These are phyloP conservation scores for Galerucella calmariensis DNA, from an alignment of 2,888 invertebrate species.

Conservation along the genomic window DNA sequence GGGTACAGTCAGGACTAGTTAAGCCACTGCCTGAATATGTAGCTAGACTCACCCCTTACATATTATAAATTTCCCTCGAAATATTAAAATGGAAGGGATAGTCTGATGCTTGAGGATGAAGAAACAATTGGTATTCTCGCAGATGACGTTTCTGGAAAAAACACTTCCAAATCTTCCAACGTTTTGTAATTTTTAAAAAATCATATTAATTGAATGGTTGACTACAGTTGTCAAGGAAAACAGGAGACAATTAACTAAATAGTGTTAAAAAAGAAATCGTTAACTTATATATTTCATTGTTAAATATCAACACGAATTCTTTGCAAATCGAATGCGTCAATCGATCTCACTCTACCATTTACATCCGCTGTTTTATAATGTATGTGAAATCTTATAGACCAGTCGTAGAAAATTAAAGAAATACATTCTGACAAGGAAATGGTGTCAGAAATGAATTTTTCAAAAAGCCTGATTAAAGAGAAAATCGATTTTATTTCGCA, in stretches of 20 bases:
- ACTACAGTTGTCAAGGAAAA: neutral
- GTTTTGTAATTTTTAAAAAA: neutral
- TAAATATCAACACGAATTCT: slow-evolving; percentile 28
- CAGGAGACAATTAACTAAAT: neutral
- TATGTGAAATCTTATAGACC: slow-evolving; percentile 22
- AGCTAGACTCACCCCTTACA: no score
- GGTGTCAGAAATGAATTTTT: neutral
- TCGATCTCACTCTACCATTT: slow-evolving; percentile 32
- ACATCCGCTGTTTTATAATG: slow-evolving; percentile 23
- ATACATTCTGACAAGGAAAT: neutral
- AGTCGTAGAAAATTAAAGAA: neutral
- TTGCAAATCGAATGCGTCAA: slow-evolving; percentile 18
- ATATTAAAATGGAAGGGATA: no score
- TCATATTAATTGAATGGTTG: neutral
- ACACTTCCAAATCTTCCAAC: no score
- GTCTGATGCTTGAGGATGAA: no score
- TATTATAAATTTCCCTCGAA: no score
- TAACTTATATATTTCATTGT: slow-evolving; percentile 22
- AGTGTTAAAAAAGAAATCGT: slow-evolving; percentile 13
- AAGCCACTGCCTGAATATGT: no score
- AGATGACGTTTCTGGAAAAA: no score
- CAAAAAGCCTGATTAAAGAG: no score
- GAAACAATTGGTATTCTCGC: no score
- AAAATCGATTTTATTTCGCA: no score
- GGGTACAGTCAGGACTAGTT: no score